A percentile compares a stretch with the other conserved stretches of the same genome.
phyloP scores from a whole-genome alignment of 2,888 invertebrate species.

The Xylota sylvarum region DNA sequence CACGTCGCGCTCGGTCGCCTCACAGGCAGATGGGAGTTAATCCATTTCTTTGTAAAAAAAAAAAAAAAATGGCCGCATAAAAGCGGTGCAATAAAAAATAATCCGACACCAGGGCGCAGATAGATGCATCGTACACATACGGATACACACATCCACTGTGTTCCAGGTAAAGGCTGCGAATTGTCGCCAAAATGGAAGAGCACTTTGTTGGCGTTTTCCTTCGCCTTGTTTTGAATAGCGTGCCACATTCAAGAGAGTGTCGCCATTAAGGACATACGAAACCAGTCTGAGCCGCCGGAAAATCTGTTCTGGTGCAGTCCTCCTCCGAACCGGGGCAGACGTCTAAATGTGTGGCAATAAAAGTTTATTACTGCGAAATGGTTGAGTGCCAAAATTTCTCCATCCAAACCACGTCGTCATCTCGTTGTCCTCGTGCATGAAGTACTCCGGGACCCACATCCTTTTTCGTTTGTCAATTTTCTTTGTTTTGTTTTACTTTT shows the following conservation, averaged over 20 bases:
- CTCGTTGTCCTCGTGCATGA: conserved; percentile 1
- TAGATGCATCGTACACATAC: conserved; percentile 10
- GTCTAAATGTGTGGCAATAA: conserved; percentile 73
- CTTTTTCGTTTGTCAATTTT: conserved; percentile 13
- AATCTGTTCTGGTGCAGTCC: conserved; percentile 37
- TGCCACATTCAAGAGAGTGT: conserved; percentile 41
- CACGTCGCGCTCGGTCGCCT: conserved; percentile 25
- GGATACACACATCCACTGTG: not conserved
- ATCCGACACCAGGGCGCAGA: conserved; percentile 38
- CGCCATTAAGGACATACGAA: conserved; percentile 64
- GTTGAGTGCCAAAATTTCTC: conserved; percentile 62
- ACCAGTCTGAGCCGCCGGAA: conserved; percentile 42
- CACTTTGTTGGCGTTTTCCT: conserved; percentile 32
- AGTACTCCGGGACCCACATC: conserved; percentile 21
- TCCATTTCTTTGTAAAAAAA: conserved; percentile 46
- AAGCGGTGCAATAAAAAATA: conserved; percentile 65
- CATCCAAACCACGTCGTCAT: conserved; percentile 13
- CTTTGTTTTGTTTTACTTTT: conserved; percentile 42
- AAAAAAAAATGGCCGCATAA: conserved; percentile 45
- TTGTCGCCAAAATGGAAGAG: conserved; percentile 48
- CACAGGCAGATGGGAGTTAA: conserved; percentile 32
- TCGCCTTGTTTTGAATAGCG: conserved; percentile 37
- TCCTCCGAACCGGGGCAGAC: conserved; percentile 42
- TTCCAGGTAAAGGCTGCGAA: conserved; percentile 26
- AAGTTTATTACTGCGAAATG: conserved; percentile 73